These are phyloP conservation scores for Maccullochella peelii DNA, from an alignment of 2,113 vertebrate species.

Conservation along the genomic window DNA sequence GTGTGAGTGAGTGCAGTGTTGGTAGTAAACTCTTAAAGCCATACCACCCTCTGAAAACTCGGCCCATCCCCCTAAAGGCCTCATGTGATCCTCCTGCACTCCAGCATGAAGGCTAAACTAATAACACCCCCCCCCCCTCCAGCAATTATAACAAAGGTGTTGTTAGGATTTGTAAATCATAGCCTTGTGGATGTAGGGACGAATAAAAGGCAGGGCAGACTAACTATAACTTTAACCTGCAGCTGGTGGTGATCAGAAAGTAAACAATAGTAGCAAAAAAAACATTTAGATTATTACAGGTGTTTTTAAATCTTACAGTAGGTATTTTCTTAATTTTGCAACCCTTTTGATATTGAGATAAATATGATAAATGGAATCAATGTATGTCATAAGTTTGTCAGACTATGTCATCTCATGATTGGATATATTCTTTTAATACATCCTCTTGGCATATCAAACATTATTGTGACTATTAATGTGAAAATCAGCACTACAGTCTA, in stretches of 20 bases:
- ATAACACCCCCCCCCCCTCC: slow-evolving; percentile 52
- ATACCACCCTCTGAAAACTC: slow-evolving; percentile 69
- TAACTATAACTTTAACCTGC: too few species aligned
- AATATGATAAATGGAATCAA: neutral
- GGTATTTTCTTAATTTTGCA: neutral
- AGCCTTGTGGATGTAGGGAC: slow-evolving; percentile 30
- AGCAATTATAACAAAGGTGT: slow-evolving; percentile 57
- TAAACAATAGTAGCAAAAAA: neutral
- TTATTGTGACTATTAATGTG: neutral
- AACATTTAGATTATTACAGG: neutral
- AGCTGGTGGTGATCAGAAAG: neutral
- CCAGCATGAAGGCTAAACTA: slow-evolving; percentile 54
- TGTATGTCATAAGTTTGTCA: too few species aligned
- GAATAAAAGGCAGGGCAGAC: slow-evolving; percentile 38
- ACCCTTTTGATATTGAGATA: neutral
- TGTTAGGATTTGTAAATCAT: slow-evolving; percentile 56
- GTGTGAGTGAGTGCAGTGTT: slow-evolving; percentile 38
- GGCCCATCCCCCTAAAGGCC: slow-evolving; percentile 78
- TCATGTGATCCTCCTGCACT: slow-evolving; percentile 74
- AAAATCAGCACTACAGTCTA: neutral
- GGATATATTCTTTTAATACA: neutral
- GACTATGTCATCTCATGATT: neutral
- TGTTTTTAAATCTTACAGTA: neutral
- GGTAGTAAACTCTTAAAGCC: slow-evolving; percentile 89
- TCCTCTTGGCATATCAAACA: neutral